Evolutionary conservation across 2,888 invertebrate species (phyloP), one percentile per base, ranked within the genome.

Genomic region (Drosophila putrida): DNA sequence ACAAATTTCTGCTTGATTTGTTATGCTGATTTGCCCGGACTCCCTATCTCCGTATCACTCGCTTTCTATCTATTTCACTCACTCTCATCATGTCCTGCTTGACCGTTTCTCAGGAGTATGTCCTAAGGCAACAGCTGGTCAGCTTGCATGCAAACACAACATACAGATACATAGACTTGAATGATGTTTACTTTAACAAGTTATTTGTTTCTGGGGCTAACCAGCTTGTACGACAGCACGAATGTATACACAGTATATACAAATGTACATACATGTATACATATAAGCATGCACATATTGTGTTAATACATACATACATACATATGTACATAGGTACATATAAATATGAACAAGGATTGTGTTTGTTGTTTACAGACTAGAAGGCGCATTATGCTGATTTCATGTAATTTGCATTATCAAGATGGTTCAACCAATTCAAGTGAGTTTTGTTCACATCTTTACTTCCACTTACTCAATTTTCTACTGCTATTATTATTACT

Each of bases 1-100:
- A 85, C 80, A 88, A 87, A 79, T 82, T 80, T 82, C 79, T 82
- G 85, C 84, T 89, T 87, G 90, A 87, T 90, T 91, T 91, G 83
- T 82, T 88, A 88, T 90, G 86, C 78, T 88, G 83, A 82, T 88
- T 85, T 63, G 88, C 76, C 59, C 38, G 64, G 60, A 59, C 67
- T 70, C 28, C 44, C 62, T 64, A 59, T 57, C 28, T 49, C 35
- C 8, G 20, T 10, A 20, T 13, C 28, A 0, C 36, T 35, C 6
- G 44, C 9, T 25, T 31, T 13, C 28, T 31, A 28, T 38, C n/a
- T 54, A 8, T 31, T 36, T 10, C 33, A 15, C 39, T 57, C 20
- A 11, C 51, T 53, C 5, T 39, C 31, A 11, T 44, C 41, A 11
- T 57, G 31, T 38, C 20, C 35, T 41, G 63, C 59, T 71, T 76